phyloP scores from a whole-genome alignment of 2,113 vertebrate species.

The Ploceus nigricollis region DNA sequence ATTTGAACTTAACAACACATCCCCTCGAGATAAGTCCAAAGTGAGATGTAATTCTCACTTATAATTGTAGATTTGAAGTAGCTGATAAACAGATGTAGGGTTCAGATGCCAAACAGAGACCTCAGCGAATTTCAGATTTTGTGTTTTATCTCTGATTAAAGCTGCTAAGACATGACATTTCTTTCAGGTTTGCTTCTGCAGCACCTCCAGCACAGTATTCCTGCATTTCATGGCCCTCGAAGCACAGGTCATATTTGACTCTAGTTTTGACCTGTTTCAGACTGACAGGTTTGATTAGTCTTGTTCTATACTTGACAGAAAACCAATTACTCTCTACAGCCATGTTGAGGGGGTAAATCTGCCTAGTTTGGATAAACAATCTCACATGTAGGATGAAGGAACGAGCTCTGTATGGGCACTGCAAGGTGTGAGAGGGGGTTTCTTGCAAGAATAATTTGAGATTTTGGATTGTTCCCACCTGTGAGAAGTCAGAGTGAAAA shows the following conservation, averaged over 20 bases:
- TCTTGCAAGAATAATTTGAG: not conserved
- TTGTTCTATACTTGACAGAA: not conserved
- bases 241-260: not conserved
- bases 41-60: not conserved
- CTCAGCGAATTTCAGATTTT: not conserved
- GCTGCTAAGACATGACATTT: not conserved
- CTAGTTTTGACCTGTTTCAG: not conserved
- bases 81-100: not conserved
- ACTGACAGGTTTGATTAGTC: constrained; percentile 1
- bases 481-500: not conserved
- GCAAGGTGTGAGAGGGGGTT: not conserved
- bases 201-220: not conserved
- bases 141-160: constrained; percentile 5
- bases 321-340: not conserved
- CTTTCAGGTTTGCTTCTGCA: not conserved
- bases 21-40: not conserved
- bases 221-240: not conserved
- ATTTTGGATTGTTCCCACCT: not conserved
- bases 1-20: not conserved
- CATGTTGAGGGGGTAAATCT: not conserved
- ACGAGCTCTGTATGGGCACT: not conserved
- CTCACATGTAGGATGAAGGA: not conserved
- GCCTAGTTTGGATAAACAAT: not conserved
- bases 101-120: not conserved
- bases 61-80: not conserved